Evolutionary conservation across 1,140 invertebrate species (phyloP).

Genomic region (Drosophila repleta): DNA sequence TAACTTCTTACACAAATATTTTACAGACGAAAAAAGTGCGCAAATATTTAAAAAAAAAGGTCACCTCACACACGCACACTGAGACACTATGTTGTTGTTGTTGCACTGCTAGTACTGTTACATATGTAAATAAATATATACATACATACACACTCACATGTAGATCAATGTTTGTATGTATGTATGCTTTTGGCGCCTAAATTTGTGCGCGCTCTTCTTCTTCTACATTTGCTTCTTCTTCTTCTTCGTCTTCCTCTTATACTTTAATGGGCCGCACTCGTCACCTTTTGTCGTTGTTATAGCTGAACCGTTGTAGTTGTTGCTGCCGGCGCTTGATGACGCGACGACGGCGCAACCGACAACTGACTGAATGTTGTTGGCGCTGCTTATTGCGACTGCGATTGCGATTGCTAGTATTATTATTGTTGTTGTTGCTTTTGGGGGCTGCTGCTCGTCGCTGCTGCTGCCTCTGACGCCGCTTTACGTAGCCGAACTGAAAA

Average conservation of each 20-base stretch:
- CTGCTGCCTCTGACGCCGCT: conserved; percentile 58
- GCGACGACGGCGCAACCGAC: conserved; percentile 40
- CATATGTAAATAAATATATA: not conserved
- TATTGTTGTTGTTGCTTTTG: conserved; percentile 9
- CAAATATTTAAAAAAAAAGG: conserved; percentile 22
- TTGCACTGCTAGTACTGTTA: conserved; percentile 27
- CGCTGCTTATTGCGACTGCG: conserved; percentile 26
- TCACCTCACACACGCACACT: conserved; percentile 20
- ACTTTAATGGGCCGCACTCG: conserved; percentile 45
- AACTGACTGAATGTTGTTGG: conserved; percentile 38
- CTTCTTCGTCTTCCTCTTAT: conserved; percentile 38
- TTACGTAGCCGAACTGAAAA: conserved; percentile 68
- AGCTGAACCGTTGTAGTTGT: conserved; percentile 1
- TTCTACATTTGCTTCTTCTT: no score
- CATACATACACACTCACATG: no score
- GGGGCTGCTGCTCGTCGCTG: conserved; percentile 31
- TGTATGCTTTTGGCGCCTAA: conserved; percentile 65
- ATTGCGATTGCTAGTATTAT: conserved; percentile 19
- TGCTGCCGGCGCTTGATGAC: conserved; percentile 45
- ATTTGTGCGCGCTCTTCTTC: conserved; percentile 48
- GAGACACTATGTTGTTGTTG: conserved; percentile 10
- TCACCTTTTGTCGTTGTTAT: conserved; percentile 46
- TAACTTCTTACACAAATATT: conserved; percentile 53
- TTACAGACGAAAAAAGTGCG: conserved; percentile 33
- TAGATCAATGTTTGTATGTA: not conserved